Conservation (phyloP, 2,797 vertebrate species). For the Microcaecilia unicolor region DNA sequence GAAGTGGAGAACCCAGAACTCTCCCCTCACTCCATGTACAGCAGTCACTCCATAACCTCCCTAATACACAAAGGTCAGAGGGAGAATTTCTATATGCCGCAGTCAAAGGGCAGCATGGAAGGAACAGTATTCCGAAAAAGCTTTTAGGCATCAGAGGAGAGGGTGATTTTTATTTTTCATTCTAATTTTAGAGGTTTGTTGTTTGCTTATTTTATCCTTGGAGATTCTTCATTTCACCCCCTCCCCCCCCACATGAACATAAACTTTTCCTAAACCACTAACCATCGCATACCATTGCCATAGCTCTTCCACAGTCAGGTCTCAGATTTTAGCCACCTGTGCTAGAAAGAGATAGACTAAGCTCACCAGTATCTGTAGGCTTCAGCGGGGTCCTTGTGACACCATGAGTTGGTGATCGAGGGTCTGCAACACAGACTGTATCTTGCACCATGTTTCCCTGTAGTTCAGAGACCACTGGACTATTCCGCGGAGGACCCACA, state of each 20-base stretch:
- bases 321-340: not conserved
- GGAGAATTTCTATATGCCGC: not conserved
- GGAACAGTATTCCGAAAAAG: not conserved
- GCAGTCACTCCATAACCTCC: no score
- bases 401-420: conserved; percentile 53
- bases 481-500: conserved; percentile 28
- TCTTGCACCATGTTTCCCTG: not conserved
- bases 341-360: accelerated
- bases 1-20: no score
- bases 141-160: no score
- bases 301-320: no score
- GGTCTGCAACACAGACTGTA: conserved; percentile 23
- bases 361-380: conserved; percentile 27
- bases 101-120: not conserved
- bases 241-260: no score
- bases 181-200: no score
- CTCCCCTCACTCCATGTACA: no score
- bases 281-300: no score
- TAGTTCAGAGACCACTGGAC: not conserved
- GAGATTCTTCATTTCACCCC: no score
- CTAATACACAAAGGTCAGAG: not conserved
- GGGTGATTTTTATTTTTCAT: no score
- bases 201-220: no score
- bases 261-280: no score
- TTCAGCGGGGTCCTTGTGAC: conserved; percentile 54